Evolutionary conservation across 2,888 invertebrate species (phyloP), one percentile per base, ranked within the genome.

Genomic region (Leptopterna dolabrata): DNA sequence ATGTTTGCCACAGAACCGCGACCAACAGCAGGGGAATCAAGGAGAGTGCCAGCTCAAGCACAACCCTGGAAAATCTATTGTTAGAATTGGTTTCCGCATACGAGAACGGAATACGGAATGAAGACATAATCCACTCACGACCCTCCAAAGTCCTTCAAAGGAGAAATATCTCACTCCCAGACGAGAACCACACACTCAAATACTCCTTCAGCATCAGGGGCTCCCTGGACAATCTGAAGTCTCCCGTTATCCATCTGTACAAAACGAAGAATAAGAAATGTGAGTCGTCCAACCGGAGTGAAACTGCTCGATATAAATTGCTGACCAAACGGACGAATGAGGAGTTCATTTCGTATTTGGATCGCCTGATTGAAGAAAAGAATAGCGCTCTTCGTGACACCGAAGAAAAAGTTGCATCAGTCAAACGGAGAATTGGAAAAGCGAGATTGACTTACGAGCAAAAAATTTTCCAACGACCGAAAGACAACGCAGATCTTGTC

Each of bases 91-190:
- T 78, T 78, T 78, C 78, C 78, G 45, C 78, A 29, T 45, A 78
- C 78, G 78, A 78, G 45, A 45, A 78, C 19, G 41, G 78, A 78
- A 78, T 78, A 41, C 78, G 45, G 16, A 78, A 78, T 78, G 78
- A 78, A 41, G 78, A 1, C 41, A 30, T 73, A 73, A 78, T 16
- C 27, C 78, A 45, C 13, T n/a, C 78, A 27, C 78, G 45, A 36
- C 78, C 41, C 27, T 45, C 78, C 19, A 45, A 43, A 78, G 78
- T 78, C 27, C 19, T 78, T 45, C 78, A 45, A 78, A 78, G 78
- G 47, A 36, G 78, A 24, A 78, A 78, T 24, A 78, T 78, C 78
- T 78, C 78, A 3, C 45, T 78, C 45, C 78, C 78, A 27, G 78
- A 45, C 43, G 78, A 41, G 9, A 45, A 27, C 43, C 78, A 78